Evolutionary conservation across 2,888 invertebrate genomes (phyloP).

Genomic region (Ectobius pallidus): DNA sequence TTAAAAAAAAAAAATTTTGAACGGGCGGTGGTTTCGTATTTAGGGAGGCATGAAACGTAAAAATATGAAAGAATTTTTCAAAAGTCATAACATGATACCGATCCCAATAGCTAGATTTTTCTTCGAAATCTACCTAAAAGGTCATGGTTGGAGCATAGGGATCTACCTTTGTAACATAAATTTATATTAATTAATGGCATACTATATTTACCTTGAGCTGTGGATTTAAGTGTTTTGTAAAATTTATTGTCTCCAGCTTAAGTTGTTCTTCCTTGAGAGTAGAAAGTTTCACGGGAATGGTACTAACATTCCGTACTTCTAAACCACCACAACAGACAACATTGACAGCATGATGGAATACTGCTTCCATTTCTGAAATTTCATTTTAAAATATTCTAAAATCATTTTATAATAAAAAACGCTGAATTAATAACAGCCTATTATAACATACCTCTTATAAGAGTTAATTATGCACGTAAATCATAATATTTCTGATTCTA

Average conservation of each 20-base stretch:
- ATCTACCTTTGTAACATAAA: too few relatives aligned
- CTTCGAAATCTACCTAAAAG: too few relatives aligned
- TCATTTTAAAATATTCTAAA: not conserved
- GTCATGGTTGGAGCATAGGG: too few relatives aligned
- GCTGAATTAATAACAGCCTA: not conserved
- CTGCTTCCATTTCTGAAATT: conserved; percentile 17
- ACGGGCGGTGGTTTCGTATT: too few relatives aligned
- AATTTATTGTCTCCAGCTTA: conserved; percentile 27
- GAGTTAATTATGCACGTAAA: not conserved
- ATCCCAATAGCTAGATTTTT: too few relatives aligned
- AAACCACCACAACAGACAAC: conserved; percentile 55
- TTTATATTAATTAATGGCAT: not conserved
- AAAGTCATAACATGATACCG: too few relatives aligned
- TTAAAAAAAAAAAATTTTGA: too few relatives aligned
- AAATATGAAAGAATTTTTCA: too few relatives aligned
- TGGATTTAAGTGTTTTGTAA: conserved; percentile 25
- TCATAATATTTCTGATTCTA: not conserved
- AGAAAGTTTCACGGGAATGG: not conserved
- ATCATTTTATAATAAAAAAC: not conserved
- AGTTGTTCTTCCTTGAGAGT: not conserved
- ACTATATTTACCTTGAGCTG: conserved; percentile 11
- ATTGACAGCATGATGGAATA: conserved; percentile 41
- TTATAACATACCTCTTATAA: not conserved
- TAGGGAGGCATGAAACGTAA: too few relatives aligned
- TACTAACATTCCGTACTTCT: conserved; percentile 54